These are phyloP conservation scores for Adelosebastes latens DNA, from an alignment of 2,797 vertebrate genomes.

Conservation along the genomic window DNA sequence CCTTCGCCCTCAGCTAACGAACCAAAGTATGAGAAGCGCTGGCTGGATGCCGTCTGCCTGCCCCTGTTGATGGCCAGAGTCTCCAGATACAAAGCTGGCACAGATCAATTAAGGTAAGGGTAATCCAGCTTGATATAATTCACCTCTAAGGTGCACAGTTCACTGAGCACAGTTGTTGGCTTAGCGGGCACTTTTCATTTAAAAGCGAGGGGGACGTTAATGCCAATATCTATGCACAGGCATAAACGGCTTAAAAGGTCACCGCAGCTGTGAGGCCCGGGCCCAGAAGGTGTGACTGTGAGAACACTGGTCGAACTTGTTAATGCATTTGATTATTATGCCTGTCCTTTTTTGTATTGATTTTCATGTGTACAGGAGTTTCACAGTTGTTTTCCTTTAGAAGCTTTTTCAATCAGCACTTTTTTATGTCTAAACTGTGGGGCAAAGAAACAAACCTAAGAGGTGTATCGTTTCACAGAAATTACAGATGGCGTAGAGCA, in stretches of 20 bases:
- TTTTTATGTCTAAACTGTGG: background rate
- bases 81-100: conserved; percentile 91
- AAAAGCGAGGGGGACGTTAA: conserved; percentile 67
- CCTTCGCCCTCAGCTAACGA: conserved; percentile 90
- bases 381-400: conserved; percentile 10
- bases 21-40: conserved; percentile 95
- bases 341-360: conserved; percentile 31
- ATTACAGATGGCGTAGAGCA: background rate
- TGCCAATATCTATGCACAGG: conserved; percentile 80
- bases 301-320: conserved; percentile 37
- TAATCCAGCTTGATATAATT: conserved; percentile 78
- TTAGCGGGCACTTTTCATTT: conserved; percentile 73
- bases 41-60: conserved; percentile 90
- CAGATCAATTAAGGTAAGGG: conserved; percentile 91
- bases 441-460: background rate
- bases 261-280: conserved; percentile 31
- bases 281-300: conserved; percentile 30
- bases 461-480: conserved; percentile 1
- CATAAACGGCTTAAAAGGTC: conserved; percentile 81
- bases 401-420: conserved; percentile 16
- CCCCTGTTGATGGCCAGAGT: conserved; percentile 93
- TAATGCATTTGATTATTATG: conserved; percentile 44
- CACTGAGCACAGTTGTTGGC: conserved; percentile 66
- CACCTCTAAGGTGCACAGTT: conserved; percentile 62
- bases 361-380: conserved; percentile 29